A percentile compares a stretch with the other conserved stretches of the same genome.
Conservation (phyloP, 2,888 invertebrate species). For the Parthenolecanium corni region DNA sequence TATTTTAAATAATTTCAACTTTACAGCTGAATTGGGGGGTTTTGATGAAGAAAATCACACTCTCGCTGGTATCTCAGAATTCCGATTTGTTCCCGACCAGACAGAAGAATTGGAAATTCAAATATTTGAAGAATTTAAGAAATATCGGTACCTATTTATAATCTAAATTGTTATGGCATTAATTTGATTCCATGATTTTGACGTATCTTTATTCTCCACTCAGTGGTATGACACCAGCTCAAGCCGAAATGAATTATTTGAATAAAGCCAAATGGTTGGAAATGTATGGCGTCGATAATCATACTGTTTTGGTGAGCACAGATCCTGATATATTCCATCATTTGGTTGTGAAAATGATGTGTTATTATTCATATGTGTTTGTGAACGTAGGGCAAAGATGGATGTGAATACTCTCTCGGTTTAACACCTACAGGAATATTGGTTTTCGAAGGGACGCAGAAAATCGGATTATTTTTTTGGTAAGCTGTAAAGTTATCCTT, state of each 20-base stretch:
- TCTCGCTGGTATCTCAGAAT: conserved; percentile 95
- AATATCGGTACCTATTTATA: conserved; percentile 45
- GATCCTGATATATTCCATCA: too few species aligned
- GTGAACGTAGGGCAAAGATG: conserved; percentile 64
- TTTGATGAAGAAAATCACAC: conserved; percentile 72
- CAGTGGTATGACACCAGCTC: conserved; percentile 79
- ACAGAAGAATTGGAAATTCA: conserved; percentile 92
- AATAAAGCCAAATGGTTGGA: conserved; percentile 96
- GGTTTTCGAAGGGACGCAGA: conserved; percentile 90
- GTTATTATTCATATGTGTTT: neutral
- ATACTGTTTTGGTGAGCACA: conserved; percentile 64
- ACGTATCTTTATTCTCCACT: conserved; percentile 33
- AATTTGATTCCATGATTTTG: too few species aligned
- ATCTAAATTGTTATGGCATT: too few species aligned
- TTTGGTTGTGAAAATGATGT: neutral
- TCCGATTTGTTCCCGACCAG: conserved; percentile 91
- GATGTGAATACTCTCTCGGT: conserved; percentile 89
- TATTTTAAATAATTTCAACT: too few species aligned
- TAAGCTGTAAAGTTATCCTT: conserved; percentile 33
- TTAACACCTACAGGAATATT: conserved; percentile 96
- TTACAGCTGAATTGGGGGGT: conserved; percentile 88
- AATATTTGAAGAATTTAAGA: conserved; percentile 83
- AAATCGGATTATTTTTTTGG: conserved; percentile 98
- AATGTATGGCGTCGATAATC: conserved; percentile 99
- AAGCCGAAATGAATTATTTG: conserved; percentile 87